phyloP scores from a whole-genome alignment of 2,113 vertebrate species.

The Cyanocitta stelleri region DNA sequence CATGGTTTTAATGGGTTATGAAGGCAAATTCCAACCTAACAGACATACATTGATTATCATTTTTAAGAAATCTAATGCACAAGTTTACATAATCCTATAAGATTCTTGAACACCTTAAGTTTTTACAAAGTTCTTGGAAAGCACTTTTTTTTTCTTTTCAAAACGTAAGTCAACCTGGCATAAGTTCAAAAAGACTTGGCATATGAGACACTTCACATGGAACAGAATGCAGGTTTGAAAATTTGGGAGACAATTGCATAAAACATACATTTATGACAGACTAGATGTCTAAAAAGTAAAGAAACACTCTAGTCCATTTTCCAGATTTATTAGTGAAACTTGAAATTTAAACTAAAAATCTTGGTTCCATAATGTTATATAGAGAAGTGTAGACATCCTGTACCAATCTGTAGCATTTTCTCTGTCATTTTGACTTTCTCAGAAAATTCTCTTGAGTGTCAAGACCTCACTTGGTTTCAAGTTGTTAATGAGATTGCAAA shows the following conservation, averaged over 20 bases:
- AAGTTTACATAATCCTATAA: neutral
- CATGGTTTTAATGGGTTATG: neutral
- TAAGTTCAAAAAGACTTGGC: neutral
- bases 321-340: neutral
- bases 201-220: neutral
- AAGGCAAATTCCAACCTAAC: neutral
- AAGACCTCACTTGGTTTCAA: neutral
- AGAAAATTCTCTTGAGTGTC: neutral
- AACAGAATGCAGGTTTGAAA: neutral
- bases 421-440: neutral
- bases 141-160: neutral
- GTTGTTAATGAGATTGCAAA: neutral
- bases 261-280: neutral
- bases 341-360: neutral
- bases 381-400: neutral
- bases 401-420: neutral
- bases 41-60: neutral
- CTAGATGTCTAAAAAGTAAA: neutral
- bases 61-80: neutral
- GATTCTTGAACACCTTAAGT: neutral
- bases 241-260: neutral
- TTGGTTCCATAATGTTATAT: neutral
- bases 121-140: neutral
- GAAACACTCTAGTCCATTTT: neutral
- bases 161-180: neutral